These are phyloP conservation scores for Choristoneura fumiferana DNA, from an alignment of 1,140 invertebrate species.

Conservation along the genomic window DNA sequence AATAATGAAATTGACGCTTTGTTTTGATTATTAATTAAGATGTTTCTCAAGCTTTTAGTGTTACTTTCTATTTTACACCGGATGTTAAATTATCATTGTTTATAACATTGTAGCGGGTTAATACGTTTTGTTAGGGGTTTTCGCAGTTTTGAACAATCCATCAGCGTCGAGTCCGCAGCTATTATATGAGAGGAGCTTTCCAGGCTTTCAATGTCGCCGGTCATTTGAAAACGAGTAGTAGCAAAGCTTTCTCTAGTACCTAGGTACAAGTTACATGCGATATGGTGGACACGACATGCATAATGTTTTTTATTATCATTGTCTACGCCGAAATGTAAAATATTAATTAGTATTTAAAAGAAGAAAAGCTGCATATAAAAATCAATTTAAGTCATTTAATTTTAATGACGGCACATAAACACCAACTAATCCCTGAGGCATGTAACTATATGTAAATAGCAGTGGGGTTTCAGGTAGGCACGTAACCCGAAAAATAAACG, in stretches of 20 bases:
- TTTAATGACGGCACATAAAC: no score
- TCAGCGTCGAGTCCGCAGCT: neutral
- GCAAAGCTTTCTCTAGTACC: neutral
- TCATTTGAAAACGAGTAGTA: neutral
- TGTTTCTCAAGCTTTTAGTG: neutral
- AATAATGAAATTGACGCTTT: neutral
- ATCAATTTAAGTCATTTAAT: no score
- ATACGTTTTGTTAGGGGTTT: neutral
- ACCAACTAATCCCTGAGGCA: no score
- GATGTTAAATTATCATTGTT: neutral
- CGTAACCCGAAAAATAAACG: no score
- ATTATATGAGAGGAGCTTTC: neutral
- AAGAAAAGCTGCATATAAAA: no score
- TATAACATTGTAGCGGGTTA: neutral
- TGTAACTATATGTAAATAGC: no score
- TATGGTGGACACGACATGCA: no score
- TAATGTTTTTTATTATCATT: no score
- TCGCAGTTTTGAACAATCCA: neutral
- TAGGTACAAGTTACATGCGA: neutral
- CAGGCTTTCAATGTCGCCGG: constrained; percentile 4
- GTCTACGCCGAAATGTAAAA: no score
- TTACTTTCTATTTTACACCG: constrained; percentile 5
- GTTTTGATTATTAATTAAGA: constrained; percentile 12
- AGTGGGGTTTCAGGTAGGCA: no score
- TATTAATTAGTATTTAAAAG: no score